These are phyloP conservation scores for Saimiri boliviensis DNA, from an alignment of 2,113 vertebrate species.

Conservation along the genomic window DNA sequence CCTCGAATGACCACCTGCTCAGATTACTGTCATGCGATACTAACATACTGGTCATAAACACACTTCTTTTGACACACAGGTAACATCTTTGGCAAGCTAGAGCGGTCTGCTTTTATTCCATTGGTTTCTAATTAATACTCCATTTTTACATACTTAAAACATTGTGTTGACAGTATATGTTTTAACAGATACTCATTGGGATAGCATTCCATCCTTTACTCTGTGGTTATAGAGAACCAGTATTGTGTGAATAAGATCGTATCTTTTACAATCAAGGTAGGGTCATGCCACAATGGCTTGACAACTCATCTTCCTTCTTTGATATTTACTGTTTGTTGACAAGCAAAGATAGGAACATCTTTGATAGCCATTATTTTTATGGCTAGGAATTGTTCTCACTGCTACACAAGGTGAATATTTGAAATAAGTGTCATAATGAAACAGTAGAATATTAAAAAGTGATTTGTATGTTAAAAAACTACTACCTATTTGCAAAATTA, in stretches of 20 bases:
- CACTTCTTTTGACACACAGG: conserved; percentile 61
- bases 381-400: not conserved
- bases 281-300: not conserved
- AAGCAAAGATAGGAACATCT: not conserved
- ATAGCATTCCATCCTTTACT: not conserved
- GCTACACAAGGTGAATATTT: conserved; percentile 20
- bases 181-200: conserved; percentile 7
- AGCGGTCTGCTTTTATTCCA: conserved; percentile 28
- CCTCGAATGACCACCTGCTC: conserved; percentile 65
- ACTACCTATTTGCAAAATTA: not conserved
- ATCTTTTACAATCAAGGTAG: not conserved
- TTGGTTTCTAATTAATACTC: conserved; percentile 59
- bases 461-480: not conserved
- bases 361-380: conserved; percentile 1
- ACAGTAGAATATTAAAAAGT: not conserved
- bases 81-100: conserved; percentile 59
- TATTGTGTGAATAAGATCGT: not conserved
- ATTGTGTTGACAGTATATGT: not conserved
- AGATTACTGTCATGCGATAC: conserved; percentile 21
- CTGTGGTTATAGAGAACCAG: not conserved
- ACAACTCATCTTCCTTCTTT: conserved; percentile 26
- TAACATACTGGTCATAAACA: conserved; percentile 11
- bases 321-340: not conserved
- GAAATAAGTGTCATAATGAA: conserved; percentile 9
- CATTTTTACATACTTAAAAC: conserved; percentile 2